Base-by-base conservation (phyloP, 2,113 vertebrate genomes). In the Gambusia affinis region DNA sequence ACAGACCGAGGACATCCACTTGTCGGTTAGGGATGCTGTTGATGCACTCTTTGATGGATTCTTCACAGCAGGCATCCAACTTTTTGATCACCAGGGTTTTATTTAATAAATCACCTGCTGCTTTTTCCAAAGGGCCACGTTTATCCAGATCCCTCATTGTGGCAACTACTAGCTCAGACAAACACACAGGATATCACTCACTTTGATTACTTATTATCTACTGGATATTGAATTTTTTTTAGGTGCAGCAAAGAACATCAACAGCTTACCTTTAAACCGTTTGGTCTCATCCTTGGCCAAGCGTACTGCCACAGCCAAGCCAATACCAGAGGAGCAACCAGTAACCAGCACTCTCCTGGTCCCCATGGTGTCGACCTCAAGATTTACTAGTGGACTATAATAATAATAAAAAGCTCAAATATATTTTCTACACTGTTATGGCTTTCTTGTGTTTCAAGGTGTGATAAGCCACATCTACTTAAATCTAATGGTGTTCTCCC, bases 311-410 rank as follows among this genome's bases (percentile, higher is more conserved):
- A 96, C 83, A 61, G 94, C 92, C 35, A 96, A 87, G 60, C 96
- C 95, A 4, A 97, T 96, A 35, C 95, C 95, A 0, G 95, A 96
- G 24, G 96, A 97, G 71, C 96, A 96, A 63, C 96, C 95, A 0
- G 95, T 95, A 83, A 96, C 78, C 8, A 96, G 84, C 51, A 96
- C 95, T 0, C 83, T 94, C 67, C 83, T 90, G 70, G 78, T 78
- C 37, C 80, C 87, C 92, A 93, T 93, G 24, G 24, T 57, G 22
- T 11, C 7, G 17, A 81, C 66, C 62, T 82, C 24, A 57, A 57
- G 39, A 47, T 17, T 19, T 47, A 37, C 35, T 11, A 11, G 31
- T 33, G 31, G 31, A 33, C 31, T 33, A 33, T 33, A 33, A 33
- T 37, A 37, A 37, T 37, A 37, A 37, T 17, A 47, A 47, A 47